A percentile compares a stretch with the other conserved stretches of the same genome.
Evolutionary conservation across 2,797 vertebrate species (phyloP).

Genomic region (Enteromius anoplus): DNA sequence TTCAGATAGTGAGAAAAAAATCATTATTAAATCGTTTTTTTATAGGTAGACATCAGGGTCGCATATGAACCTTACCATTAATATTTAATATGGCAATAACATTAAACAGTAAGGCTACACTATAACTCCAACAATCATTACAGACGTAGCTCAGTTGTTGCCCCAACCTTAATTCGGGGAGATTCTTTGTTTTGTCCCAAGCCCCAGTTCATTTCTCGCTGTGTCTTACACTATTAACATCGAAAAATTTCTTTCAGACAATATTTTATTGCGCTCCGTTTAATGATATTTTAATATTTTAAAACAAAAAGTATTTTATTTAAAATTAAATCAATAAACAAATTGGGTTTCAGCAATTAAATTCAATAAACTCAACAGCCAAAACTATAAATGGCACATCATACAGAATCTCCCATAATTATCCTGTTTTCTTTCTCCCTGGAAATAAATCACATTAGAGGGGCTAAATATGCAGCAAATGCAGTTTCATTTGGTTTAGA

Average conservation of each 20-base stretch:
- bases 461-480: background rate
- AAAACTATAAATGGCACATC: background rate
- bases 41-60: background rate
- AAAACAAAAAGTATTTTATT: background rate
- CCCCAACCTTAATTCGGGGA: background rate
- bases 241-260: background rate
- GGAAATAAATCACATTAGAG: background rate
- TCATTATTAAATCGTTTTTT: background rate
- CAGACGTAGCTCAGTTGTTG: background rate
- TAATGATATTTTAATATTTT: background rate
- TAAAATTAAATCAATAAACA: background rate
- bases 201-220: background rate
- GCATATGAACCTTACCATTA: background rate
- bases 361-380: background rate
- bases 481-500: no score
- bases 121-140: background rate
- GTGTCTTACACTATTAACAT: background rate
- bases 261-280: background rate
- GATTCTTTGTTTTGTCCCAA: background rate
- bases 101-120: background rate
- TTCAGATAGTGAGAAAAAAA: no score
- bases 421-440: background rate
- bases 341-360: background rate
- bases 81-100: background rate
- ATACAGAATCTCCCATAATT: no score